Percentiles rank a stretch among this genome's conserved stretches.
Evolutionary conservation across 2,113 vertebrate genomes (phyloP).

Genomic region (Progne subis): DNA sequence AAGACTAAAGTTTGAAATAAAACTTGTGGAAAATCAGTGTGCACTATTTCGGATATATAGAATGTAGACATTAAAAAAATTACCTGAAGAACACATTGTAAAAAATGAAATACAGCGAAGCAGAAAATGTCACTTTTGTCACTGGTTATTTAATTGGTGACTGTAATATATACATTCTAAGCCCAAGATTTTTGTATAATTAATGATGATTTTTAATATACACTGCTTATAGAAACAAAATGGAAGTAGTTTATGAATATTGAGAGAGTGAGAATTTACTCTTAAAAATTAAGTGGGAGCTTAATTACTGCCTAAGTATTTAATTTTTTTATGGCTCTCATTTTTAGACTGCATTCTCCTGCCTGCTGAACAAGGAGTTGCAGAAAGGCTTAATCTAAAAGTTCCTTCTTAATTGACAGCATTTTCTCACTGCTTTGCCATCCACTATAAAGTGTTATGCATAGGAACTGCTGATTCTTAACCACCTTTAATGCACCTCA

Average conservation of each 20-base stretch:
- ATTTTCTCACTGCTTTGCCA: neutral
- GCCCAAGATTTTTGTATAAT: neutral
- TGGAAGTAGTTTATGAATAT: neutral
- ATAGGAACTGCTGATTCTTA: neutral
- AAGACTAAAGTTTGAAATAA: neutral
- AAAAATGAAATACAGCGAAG: neutral
- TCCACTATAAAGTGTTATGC: neutral
- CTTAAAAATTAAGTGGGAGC: neutral
- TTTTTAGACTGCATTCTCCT: neutral
- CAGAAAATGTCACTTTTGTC: neutral
- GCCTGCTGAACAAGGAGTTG: neutral
- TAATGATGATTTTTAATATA: neutral
- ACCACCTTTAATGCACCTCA: neutral
- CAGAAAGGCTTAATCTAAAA: neutral
- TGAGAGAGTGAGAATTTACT: neutral
- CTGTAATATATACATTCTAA: neutral
- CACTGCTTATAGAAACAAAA: neutral
- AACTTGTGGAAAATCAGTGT: neutral
- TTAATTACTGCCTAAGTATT: neutral
- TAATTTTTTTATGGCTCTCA: neutral
- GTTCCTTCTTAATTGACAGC: neutral
- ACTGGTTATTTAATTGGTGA: neutral
- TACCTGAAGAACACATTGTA: neutral
- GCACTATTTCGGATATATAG: neutral
- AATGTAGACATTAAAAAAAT: neutral